phyloP scores from a whole-genome alignment of 2,113 vertebrate species.

The Chloropsis cyanopogon region DNA sequence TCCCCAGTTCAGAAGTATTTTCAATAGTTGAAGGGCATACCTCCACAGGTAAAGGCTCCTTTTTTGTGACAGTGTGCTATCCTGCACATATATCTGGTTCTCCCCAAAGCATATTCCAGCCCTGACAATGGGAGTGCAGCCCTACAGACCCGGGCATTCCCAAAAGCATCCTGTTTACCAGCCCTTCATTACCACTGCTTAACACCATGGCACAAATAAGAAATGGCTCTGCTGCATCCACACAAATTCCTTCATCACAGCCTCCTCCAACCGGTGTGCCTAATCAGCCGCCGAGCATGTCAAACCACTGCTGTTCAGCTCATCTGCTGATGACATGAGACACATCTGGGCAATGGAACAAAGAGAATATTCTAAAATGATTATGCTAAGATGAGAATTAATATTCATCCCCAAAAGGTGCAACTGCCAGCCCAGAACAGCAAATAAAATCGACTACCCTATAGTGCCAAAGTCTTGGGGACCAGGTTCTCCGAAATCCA shows the following conservation, averaged over 20 bases:
- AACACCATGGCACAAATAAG: not conserved
- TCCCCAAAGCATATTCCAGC: not conserved
- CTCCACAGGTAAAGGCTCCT: not conserved
- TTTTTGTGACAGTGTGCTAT: not conserved
- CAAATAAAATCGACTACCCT: not conserved
- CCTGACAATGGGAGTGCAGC: not conserved
- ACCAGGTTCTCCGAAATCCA: not conserved
- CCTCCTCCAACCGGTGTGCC: not conserved
- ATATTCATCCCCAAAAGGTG: constrained; percentile 56
- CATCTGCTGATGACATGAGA: constrained; percentile 49
- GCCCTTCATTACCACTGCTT: not conserved
- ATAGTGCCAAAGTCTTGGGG: not conserved
- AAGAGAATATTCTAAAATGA: constrained; percentile 61
- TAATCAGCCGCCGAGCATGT: constrained; percentile 27
- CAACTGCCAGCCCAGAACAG: constrained; percentile 12
- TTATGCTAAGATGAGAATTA: constrained; percentile 62
- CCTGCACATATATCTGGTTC: not conserved
- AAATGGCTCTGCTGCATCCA: not conserved
- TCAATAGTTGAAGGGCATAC: not conserved
- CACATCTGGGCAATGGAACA: constrained; percentile 61
- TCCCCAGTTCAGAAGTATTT: not conserved
- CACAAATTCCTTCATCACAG: not conserved
- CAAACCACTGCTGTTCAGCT: constrained; percentile 63
- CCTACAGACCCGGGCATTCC: not conserved
- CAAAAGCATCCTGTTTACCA: not conserved